These are phyloP conservation scores for Unio delphinus DNA, from an alignment of 2,888 invertebrate species.

Conservation along the genomic window DNA sequence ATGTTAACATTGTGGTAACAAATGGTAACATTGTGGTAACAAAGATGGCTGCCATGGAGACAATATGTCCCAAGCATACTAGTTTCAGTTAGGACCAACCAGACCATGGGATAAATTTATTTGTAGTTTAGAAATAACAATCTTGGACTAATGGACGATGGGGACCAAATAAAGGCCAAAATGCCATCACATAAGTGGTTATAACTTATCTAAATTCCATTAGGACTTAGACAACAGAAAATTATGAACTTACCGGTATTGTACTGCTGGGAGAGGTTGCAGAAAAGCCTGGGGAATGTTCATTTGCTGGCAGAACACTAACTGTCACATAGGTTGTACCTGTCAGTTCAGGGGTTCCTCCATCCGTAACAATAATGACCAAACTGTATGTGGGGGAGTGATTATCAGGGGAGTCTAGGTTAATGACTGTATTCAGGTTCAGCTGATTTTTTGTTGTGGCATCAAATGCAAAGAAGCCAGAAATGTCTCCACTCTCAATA, in stretches of 20 bases:
- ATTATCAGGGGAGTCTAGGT: constrained; percentile 39
- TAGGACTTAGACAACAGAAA: too few species aligned
- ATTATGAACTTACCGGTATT: constrained; percentile 17
- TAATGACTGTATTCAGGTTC: constrained; percentile 38
- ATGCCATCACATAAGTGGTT: too few species aligned
- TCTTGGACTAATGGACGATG: too few species aligned
- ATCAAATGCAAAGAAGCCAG: constrained; percentile 27
- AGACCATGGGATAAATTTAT: too few species aligned
- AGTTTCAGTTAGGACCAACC: too few species aligned
- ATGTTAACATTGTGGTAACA: too few species aligned
- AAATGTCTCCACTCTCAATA: constrained; percentile 24
- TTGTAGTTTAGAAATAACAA: too few species aligned
- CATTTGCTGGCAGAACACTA: constrained; percentile 39
- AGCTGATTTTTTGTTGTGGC: constrained; percentile 21
- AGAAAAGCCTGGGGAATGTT: constrained; percentile 37
- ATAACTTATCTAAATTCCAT: too few species aligned
- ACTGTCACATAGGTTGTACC: constrained; percentile 33
- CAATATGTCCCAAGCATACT: too few species aligned
- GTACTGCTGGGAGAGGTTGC: constrained; percentile 13
- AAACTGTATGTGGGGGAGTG: constrained; percentile 29
- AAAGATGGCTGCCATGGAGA: too few species aligned
- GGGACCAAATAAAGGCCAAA: too few species aligned
- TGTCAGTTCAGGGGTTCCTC: constrained; percentile 28
- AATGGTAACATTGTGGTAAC: too few species aligned
- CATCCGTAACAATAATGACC: constrained; percentile 40